phyloP scores from a whole-genome alignment of 2,888 invertebrate genomes.

The Nomada ruficornis region DNA sequence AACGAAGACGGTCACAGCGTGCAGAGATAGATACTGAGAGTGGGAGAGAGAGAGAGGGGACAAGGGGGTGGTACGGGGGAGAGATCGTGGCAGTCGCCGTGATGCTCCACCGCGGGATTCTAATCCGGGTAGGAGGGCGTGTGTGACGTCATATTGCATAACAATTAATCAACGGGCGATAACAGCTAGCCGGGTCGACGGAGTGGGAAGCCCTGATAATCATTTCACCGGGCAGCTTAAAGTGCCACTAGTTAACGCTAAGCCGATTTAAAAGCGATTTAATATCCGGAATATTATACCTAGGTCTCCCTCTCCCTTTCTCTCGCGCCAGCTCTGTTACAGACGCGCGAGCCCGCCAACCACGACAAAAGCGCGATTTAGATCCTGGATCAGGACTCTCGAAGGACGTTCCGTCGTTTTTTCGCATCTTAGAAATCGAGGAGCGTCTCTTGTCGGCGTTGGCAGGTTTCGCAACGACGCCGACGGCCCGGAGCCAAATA shows the following conservation, averaged over 20 bases:
- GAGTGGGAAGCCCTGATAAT: slow-evolving; percentile 84
- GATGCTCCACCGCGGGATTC: slow-evolving; percentile 78
- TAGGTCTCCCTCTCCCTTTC: slow-evolving; percentile 46
- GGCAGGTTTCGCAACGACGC: slow-evolving; percentile 12
- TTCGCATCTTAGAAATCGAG: slow-evolving; percentile 14
- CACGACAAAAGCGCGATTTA: slow-evolving; percentile 35
- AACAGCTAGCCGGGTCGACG: slow-evolving; percentile 81
- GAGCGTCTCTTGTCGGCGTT: slow-evolving; percentile 10
- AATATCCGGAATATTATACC: slow-evolving; percentile 83
- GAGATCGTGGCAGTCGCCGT: slow-evolving; percentile 70
- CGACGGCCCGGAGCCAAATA: slow-evolving; percentile 52
- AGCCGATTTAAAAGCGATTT: slow-evolving; percentile 85
- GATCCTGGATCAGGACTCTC: slow-evolving; percentile 31
- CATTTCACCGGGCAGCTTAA: slow-evolving; percentile 84
- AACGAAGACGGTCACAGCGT: slow-evolving; percentile 39
- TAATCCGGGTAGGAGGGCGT: slow-evolving; percentile 81
- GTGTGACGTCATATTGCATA: slow-evolving; percentile 84
- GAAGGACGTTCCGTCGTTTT: background rate
- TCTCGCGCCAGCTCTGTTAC: background rate
- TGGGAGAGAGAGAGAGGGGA: background rate
- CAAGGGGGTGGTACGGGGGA: slow-evolving; percentile 31
- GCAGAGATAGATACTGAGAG: slow-evolving; percentile 7
- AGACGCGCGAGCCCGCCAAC: slow-evolving; percentile 15
- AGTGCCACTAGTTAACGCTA: slow-evolving; percentile 85
- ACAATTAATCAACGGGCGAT: slow-evolving; percentile 84